Percentiles rank a stretch among this genome's conserved stretches.
Evolutionary conservation across 53 echinoderm and acorn worm genomes (phyloP).

Genomic region (Paelopatides confundens): DNA sequence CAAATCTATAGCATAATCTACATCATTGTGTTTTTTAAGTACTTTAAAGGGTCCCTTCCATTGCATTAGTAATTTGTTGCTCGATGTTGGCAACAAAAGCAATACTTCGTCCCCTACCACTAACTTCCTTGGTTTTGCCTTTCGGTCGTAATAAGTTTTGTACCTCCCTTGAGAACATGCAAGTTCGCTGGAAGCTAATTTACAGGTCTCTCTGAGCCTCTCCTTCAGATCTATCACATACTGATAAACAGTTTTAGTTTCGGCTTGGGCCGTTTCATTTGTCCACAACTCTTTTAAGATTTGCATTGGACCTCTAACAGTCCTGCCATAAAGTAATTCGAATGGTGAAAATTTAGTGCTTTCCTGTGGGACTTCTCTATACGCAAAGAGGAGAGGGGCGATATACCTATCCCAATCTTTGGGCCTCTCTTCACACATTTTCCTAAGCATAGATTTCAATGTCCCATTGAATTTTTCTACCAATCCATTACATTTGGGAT

Average conservation of each 20-base stretch:
- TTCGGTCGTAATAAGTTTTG: constrained; percentile 26
- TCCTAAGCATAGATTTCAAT: constrained; percentile 34
- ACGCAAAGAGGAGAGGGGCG: constrained; percentile 41
- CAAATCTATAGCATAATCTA: constrained; percentile 20
- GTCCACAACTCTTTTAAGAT: constrained; percentile 46
- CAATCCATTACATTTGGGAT: constrained; percentile 59
- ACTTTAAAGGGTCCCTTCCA: constrained; percentile 4
- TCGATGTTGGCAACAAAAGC: constrained; percentile 20
- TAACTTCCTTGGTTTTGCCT: constrained; percentile 2
- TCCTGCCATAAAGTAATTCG: constrained; percentile 44
- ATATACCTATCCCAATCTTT: constrained; percentile 54
- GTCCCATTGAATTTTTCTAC: constrained; percentile 55
- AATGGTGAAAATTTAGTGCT: constrained; percentile 38
- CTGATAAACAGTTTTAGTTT: constrained; percentile 37
- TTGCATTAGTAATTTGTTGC: constrained; percentile 15
- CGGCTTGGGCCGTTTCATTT: background rate
- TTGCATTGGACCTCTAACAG: constrained; percentile 27
- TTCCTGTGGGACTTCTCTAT: constrained; percentile 55
- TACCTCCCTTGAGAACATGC: background rate
- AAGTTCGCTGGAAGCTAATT: constrained; percentile 24
- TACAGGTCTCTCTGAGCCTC: constrained; percentile 20
- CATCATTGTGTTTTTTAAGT: background rate
- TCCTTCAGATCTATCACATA: constrained; percentile 51
- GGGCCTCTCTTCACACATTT: constrained; percentile 38
- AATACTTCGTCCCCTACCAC: background rate